A percentile compares a stretch with the other conserved stretches of the same genome.
These are phyloP conservation scores for Lagria hirta DNA, from an alignment of 2,888 invertebrate species.

Conservation along the genomic window DNA sequence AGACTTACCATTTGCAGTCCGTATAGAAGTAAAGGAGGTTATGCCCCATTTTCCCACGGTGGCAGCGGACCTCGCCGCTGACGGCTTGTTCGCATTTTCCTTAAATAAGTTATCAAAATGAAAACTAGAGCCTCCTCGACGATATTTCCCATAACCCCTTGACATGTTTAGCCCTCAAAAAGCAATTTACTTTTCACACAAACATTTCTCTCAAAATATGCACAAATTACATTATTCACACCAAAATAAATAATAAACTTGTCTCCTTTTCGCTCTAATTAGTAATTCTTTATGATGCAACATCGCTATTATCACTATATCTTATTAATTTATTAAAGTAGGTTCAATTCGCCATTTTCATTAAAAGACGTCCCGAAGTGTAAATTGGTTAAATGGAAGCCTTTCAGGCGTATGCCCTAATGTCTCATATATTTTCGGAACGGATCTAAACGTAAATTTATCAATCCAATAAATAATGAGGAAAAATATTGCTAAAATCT, in stretches of 20 bases:
- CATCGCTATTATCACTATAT: conserved; percentile 11
- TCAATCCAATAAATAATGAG: too few relatives aligned
- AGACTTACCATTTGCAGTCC: conserved; percentile 72
- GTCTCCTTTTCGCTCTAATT: conserved; percentile 2
- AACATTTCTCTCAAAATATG: conserved; percentile 8
- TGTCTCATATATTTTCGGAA: too few relatives aligned
- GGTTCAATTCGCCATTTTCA: conserved; percentile 27
- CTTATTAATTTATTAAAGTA: conserved; percentile 19
- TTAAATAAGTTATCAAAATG: conserved; percentile 68
- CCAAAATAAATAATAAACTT: background rate
- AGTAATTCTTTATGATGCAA: conserved; percentile 4
- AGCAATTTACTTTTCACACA: conserved; percentile 6
- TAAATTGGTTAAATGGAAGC: conserved; percentile 12
- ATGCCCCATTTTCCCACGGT: conserved; percentile 94
- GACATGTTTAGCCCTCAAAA: conserved; percentile 46
- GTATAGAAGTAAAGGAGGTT: conserved; percentile 88
- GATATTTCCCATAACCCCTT: conserved; percentile 56
- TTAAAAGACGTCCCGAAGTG: conserved; percentile 9
- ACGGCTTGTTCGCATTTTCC: conserved; percentile 83
- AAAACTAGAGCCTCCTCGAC: conserved; percentile 57
- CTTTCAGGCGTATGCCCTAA: conserved; percentile 1
- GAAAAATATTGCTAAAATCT: conserved; percentile 30
- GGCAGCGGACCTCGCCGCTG: conserved; percentile 86
- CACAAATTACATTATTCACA: conserved; percentile 3
- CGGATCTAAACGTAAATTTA: too few relatives aligned